Base-by-base conservation (phyloP, 2,888 invertebrate species). In the Meteorus colon region DNA sequence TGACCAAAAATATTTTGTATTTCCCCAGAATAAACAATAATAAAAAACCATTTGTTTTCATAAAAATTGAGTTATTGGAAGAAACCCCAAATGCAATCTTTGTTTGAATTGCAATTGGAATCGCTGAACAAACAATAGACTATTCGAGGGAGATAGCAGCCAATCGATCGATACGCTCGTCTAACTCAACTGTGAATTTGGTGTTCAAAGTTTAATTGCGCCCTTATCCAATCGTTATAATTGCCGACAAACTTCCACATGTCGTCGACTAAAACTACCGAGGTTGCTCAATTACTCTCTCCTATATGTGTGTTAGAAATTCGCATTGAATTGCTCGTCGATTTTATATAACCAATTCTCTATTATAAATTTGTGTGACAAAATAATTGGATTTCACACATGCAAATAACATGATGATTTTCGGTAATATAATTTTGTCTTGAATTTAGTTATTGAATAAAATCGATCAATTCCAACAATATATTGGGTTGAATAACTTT, bases 141-240 rank as follows among this genome's bases (percentile, higher is more conserved):
- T 27, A 60, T 37, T 59, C 31, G 41, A 66, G 48, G 27, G 45
- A 51, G 41, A 19, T 79, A 77, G 76, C 73, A 41, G 70, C 76
- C 71, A 37, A 66, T 73, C 68, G 75, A 77, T 82, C 81, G 82
- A 81, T 84, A 83, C 79, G 80, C 80, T 81, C 79, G 78, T 65
- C 71, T 37, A 60, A 70, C 80, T 81, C 78, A 82, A 80, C 81
- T 78, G 75, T 80, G 76, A 83, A 82, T 55, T 55, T 78, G 81
- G 81, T 81, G 82, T 82, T 85, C 85, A 84, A 85, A 86, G 84
- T 85, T 86, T 84, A 84, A 86, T 86, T 83, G 83, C 82, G 80
- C 81, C 83, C 82, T 84, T 83, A 85, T 85, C 83, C 81, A 80
- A 75, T 80, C 81, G 81, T 82, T 83, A 80, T 78, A 83, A 78